Conservation (phyloP, 2,888 invertebrate genomes). For the Clitarchus hookeri region DNA sequence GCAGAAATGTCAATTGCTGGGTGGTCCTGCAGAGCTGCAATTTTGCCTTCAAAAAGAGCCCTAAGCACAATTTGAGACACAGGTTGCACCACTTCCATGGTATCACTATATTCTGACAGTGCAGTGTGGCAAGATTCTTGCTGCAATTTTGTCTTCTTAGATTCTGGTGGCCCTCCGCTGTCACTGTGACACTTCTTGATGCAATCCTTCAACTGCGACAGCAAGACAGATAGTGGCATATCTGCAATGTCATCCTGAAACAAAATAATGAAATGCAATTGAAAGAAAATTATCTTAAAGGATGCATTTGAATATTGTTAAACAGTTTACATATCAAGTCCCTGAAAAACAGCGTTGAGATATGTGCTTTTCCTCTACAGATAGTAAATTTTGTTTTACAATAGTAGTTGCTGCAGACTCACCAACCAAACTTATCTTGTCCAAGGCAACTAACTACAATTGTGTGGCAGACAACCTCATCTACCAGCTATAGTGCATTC, state of each 20-base stretch:
- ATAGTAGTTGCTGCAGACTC: too few relatives aligned
- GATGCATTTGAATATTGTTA: too few relatives aligned
- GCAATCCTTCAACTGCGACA: neutral
- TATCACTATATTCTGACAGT: neutral
- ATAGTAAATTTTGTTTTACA: too few relatives aligned
- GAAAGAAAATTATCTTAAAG: too few relatives aligned
- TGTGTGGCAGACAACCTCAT: too few relatives aligned
- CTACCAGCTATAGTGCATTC: too few relatives aligned
- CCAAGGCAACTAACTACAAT: too few relatives aligned
- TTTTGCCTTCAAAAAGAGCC: neutral
- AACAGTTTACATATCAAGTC: too few relatives aligned
- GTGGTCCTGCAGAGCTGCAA: neutral
- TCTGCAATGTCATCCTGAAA: neutral
- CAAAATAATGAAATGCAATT: too few relatives aligned
- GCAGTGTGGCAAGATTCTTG: neutral
- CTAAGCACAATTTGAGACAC: neutral
- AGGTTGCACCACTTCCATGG: neutral
- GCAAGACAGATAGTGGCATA: neutral
- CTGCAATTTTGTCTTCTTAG: neutral
- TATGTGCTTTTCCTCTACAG: too few relatives aligned
- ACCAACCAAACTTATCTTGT: too few relatives aligned
- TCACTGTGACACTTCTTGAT: neutral
- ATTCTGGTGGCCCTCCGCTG: neutral
- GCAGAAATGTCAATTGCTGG: neutral
- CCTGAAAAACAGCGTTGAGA: too few relatives aligned